These are phyloP conservation scores for Physocephala rufipes DNA, from an alignment of 2,888 invertebrate species.

Conservation along the genomic window DNA sequence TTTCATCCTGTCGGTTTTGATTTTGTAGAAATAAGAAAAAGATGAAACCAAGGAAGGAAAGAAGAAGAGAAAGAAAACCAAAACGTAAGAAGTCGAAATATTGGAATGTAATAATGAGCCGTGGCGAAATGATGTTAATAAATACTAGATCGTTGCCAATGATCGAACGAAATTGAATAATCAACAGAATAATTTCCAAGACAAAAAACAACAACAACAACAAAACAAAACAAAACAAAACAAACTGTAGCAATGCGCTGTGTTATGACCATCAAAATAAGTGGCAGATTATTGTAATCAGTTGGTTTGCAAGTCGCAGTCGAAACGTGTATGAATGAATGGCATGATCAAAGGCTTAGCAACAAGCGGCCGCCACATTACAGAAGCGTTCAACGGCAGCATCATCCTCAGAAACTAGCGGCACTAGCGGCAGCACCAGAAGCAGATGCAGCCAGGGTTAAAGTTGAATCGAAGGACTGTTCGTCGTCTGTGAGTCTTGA, in stretches of 20 bases:
- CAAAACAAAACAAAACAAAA: no score
- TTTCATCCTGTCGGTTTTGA: no score
- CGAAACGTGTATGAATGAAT: background rate
- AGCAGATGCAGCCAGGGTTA: slow-evolving; percentile 32
- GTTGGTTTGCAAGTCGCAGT: slow-evolving; percentile 11
- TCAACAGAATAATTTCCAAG: slow-evolving; percentile 27
- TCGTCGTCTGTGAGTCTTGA: no score
- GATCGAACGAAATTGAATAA: slow-evolving; percentile 17
- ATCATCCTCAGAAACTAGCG: background rate
- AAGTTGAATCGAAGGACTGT: slow-evolving; percentile 18
- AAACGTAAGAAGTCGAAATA: background rate
- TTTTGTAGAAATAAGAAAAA: no score
- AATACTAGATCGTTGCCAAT: background rate
- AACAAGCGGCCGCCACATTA: background rate
- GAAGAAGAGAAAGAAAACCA: no score
- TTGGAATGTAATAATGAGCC: slow-evolving; percentile 7
- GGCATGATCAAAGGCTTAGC: background rate
- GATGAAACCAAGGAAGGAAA: no score
- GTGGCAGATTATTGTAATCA: slow-evolving; percentile 26
- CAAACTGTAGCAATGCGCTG: background rate
- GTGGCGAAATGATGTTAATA: background rate
- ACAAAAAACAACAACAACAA: background rate
- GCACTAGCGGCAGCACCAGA: slow-evolving; percentile 22
- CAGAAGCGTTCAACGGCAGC: background rate
- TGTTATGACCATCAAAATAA: slow-evolving; percentile 9